These are phyloP conservation scores for Muscina levida DNA, from an alignment of 2,888 invertebrate genomes.

Conservation along the genomic window DNA sequence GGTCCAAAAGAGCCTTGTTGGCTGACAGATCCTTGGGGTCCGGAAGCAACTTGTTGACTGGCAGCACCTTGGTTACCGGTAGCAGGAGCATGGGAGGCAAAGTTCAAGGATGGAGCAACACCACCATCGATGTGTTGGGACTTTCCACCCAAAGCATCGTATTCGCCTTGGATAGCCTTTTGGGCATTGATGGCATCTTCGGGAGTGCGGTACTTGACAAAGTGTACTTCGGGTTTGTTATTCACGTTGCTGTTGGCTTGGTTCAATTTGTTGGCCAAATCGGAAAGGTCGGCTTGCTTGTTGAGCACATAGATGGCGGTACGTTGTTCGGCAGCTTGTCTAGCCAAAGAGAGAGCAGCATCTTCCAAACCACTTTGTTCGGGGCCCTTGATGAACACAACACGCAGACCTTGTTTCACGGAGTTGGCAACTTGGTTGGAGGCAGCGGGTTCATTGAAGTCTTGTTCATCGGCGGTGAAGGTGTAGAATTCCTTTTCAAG, in stretches of 20 bases:
- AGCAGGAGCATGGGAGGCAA: conserved; percentile 66
- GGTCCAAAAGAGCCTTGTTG: conserved; percentile 65
- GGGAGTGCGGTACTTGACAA: conserved; percentile 75
- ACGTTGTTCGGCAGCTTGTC: conserved; percentile 72
- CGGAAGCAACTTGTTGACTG: conserved; percentile 68
- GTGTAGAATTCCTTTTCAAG: conserved; percentile 72
- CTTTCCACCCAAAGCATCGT: conserved; percentile 73
- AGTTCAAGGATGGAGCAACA: conserved; percentile 74
- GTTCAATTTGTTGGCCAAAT: conserved; percentile 70
- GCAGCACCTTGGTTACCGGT: neutral
- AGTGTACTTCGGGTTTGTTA: conserved; percentile 75
- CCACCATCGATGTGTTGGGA: conserved; percentile 73
- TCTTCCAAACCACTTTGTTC: conserved; percentile 72
- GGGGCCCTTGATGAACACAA: conserved; percentile 75
- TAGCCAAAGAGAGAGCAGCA: conserved; percentile 72
- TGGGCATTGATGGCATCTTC: conserved; percentile 75
- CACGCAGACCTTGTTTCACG: conserved; percentile 71
- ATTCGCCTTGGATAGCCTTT: conserved; percentile 71
- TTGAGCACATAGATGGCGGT: conserved; percentile 75
- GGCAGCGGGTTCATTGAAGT: conserved; percentile 69
- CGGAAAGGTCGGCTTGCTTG: conserved; percentile 72
- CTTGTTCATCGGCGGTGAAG: conserved; percentile 72
- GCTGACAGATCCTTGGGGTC: conserved; percentile 32
- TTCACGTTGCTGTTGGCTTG: conserved; percentile 68
- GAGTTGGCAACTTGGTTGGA: conserved; percentile 65